Base-by-base conservation (phyloP, 92 coral and sea anemone species). In the Umimayanthus kanabou region DNA sequence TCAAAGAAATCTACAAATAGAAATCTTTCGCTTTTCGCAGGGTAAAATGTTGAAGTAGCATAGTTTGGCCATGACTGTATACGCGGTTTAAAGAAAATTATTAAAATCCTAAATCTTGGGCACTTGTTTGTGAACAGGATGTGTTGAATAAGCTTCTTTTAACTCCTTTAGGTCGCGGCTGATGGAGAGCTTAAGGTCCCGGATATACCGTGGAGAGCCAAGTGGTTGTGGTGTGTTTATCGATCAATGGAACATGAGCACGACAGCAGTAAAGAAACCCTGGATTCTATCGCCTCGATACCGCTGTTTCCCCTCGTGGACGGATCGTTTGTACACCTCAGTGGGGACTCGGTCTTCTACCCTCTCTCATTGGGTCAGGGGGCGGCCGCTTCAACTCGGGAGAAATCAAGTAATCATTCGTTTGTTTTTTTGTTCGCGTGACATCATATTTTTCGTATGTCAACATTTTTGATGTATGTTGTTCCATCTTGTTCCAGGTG, bases 191-290 rank as follows among this genome's bases (percentile, higher is more conserved):
- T 20, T 66, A 71, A 72, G 25, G 87, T 14, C 28, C 77, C 78
- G 77, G 86, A 55, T 76, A 55, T 90, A 28, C 40, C 16, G 61
- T 96, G 98, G 98, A 85, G 92, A 61, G 97, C 98, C 26, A 88
- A 88, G 11, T 96, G 98, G 98, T 76, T 96, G 79, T 93, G 93
- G 85, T 90, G 98, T 84, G 89, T 96, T 85, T 90, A 93, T 73
- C 90, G 96, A 37, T 90, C 98, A 53, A 89, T 96, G 81, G 96
- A 94, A 61, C 95, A 90, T 61, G 98, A 96, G 88, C 95, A 92
- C 26, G 93, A 94, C 74, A 93, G 98, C 80, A 96, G 98, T 77
- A 89, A 89, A 18, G 98, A 93, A 61, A 93, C 89, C 23, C 64
- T 96, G 90, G 92, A 94, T 64, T 76, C 76, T 79, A 93, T 96